A percentile compares a stretch with the other conserved stretches of the same genome.
Conservation (phyloP, 2,797 vertebrate genomes). For the Clarias platycephalus region DNA sequence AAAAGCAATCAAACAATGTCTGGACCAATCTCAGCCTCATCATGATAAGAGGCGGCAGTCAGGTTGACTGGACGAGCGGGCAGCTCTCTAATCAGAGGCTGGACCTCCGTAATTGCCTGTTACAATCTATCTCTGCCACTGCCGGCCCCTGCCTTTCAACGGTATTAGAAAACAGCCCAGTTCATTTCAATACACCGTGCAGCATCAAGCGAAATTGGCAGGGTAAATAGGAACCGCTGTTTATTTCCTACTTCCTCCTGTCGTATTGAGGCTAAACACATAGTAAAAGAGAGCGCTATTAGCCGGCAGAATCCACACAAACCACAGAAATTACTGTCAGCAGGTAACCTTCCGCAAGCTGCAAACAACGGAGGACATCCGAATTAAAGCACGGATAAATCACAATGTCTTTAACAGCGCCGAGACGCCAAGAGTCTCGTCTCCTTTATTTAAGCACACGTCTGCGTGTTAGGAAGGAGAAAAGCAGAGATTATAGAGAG, state of each 20-base stretch:
- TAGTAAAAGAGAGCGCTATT: constrained; percentile 65
- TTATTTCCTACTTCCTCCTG: constrained; percentile 77
- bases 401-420: constrained; percentile 68
- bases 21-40: constrained; percentile 61
- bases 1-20: constrained; percentile 68
- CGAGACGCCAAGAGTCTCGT: constrained; percentile 50
- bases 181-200: constrained; percentile 77
- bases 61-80: constrained; percentile 61
- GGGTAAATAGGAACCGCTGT: constrained; percentile 67
- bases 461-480: constrained; percentile 23
- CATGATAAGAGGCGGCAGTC: constrained; percentile 61
- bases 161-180: constrained; percentile 66
- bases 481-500: constrained; percentile 36
- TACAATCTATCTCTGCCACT: constrained; percentile 65
- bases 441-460: constrained; percentile 31
- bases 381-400: constrained; percentile 76
- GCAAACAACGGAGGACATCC: constrained; percentile 67
- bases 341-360: constrained; percentile 62
- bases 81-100: constrained; percentile 70
- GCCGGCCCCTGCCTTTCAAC: constrained; percentile 55
- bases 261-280: constrained; percentile 63
- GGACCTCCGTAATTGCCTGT: constrained; percentile 62
- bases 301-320: constrained; percentile 71
- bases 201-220: constrained; percentile 74
- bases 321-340: constrained; percentile 73